phyloP scores from a whole-genome alignment of 2,113 vertebrate genomes.

The Clinocottus analis region DNA sequence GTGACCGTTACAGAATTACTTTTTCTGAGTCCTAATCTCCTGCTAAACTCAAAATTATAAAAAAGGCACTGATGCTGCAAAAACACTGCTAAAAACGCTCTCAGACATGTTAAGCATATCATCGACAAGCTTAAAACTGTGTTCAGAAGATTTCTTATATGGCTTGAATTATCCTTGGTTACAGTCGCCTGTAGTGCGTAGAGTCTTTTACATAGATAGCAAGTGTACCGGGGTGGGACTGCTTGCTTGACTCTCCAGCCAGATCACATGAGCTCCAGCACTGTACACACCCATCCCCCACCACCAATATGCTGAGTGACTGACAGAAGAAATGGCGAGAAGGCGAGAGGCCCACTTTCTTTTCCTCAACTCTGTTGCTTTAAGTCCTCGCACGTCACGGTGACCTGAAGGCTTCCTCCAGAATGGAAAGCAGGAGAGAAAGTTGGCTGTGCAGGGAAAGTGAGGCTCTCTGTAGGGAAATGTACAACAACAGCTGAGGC shows the following conservation, averaged over 20 bases:
- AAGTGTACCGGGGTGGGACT: conserved; percentile 56
- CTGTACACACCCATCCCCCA: conserved; percentile 67
- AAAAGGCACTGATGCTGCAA: not conserved
- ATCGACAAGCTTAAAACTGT: not conserved
- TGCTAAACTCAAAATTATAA: not conserved
- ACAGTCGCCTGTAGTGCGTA: conserved; percentile 2
- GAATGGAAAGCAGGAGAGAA: conserved; percentile 42
- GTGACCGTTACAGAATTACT: not conserved
- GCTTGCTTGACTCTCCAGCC: conserved; percentile 51
- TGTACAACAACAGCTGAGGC: conserved; percentile 73
- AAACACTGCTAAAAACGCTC: not conserved
- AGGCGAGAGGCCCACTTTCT: conserved; percentile 41
- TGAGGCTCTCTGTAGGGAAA: conserved; percentile 50
- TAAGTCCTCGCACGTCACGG: conserved; percentile 9
- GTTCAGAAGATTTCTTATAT: not conserved
- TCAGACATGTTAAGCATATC: not conserved
- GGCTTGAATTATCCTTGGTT: conserved; percentile 9
- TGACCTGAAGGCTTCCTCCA: conserved; percentile 45
- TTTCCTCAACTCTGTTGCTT: conserved; percentile 28
- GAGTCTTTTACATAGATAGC: conserved; percentile 18
- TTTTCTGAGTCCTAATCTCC: not conserved
- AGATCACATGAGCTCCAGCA: conserved; percentile 69
- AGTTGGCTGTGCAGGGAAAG: conserved; percentile 46
- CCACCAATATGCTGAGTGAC: conserved; percentile 42
- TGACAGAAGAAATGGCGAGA: conserved; percentile 47